Conservation (phyloP, 2,113 vertebrate species). For the Sinosuthora webbiana region DNA sequence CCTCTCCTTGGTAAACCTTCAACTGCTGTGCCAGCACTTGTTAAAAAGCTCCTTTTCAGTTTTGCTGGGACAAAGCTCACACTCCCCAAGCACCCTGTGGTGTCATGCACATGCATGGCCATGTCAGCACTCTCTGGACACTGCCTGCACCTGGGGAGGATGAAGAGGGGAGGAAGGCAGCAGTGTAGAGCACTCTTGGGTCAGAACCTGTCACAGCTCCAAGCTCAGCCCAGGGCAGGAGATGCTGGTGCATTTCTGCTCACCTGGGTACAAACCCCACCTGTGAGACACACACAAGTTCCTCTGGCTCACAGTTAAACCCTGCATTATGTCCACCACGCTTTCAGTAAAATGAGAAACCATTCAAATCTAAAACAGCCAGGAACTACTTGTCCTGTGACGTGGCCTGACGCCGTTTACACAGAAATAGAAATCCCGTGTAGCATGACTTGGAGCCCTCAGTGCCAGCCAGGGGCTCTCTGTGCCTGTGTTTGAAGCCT, state of each 20-base stretch:
- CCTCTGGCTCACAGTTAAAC: background rate
- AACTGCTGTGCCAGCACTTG: background rate
- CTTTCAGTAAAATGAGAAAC: background rate
- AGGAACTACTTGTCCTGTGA: background rate
- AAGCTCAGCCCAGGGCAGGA: background rate
- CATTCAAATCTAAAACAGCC: background rate
- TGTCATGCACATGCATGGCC: fast-evolving
- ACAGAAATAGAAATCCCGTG: background rate
- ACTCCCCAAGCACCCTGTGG: background rate
- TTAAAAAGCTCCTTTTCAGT: background rate
- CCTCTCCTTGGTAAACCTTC: background rate
- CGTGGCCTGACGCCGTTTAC: fast-evolving
- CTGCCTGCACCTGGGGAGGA: background rate
- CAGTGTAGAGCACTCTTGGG: background rate
- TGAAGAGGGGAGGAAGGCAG: background rate
- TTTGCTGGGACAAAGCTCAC: background rate
- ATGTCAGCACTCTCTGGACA: fast-evolving
- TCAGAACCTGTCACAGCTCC: background rate
- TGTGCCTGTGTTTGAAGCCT: background rate
- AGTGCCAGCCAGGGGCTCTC: background rate
- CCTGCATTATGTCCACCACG: fast-evolving
- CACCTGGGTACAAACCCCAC: background rate
- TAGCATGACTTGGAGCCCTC: background rate
- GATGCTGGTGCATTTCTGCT: background rate
- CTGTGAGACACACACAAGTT: fast-evolving